phyloP scores from a whole-genome alignment of 1,140 invertebrate species.

The Kradibia gibbosae region DNA sequence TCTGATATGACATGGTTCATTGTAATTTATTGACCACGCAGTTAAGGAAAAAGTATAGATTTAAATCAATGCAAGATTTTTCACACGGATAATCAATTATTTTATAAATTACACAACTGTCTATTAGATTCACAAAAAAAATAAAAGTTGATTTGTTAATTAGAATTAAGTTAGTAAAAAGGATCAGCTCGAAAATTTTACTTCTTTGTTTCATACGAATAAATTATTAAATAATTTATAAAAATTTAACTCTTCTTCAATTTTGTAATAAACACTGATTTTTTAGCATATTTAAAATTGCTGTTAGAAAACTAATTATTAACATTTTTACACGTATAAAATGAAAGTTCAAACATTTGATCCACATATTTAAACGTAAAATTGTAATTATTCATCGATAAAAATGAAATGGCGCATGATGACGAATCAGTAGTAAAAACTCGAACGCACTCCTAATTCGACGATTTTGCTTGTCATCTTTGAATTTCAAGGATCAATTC shows the following conservation, averaged over 20 bases:
- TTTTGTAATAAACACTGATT: background rate
- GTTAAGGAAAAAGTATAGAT: background rate
- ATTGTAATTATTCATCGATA: background rate
- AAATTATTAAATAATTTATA: no score
- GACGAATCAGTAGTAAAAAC: background rate
- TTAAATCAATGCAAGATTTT: background rate
- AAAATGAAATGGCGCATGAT: background rate
- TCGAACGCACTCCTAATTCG: background rate
- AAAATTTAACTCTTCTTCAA: no score
- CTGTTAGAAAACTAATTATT: background rate
- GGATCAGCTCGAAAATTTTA: no score
- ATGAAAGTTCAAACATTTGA: background rate
- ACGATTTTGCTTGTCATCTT: constrained; percentile 16
- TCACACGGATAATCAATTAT: no score
- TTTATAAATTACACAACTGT: no score
- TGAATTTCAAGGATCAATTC: background rate
- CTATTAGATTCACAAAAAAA: no score
- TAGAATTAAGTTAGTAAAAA: no score
- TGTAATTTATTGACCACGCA: no score
- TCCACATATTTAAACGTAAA: background rate
- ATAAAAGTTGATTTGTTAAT: no score
- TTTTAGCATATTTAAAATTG: no score
- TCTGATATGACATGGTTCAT: background rate
- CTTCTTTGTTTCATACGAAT: no score
- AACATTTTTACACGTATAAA: background rate